Percentiles rank a stretch among this genome's conserved stretches.
These are phyloP conservation scores for Acromyrmex echinatior DNA, from an alignment of 1,140 invertebrate species.

Conservation along the genomic window DNA sequence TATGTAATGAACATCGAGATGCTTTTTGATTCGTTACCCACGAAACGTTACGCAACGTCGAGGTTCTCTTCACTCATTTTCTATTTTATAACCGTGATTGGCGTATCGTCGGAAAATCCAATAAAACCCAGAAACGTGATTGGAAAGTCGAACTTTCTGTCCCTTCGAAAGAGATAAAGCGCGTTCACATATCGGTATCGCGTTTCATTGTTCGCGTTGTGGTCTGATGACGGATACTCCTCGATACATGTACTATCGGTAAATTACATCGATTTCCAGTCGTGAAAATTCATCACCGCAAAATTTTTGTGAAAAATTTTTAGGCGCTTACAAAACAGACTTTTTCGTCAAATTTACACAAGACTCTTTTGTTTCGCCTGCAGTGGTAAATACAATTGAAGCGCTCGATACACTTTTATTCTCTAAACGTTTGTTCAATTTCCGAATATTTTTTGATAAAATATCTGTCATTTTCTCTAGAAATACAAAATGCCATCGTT, in stretches of 20 bases:
- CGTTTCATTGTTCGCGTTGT: conserved; percentile 44
- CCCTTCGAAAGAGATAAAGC: conserved; percentile 18
- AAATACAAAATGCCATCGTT: neutral
- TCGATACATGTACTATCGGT: conserved; percentile 14
- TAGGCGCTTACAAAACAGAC: neutral
- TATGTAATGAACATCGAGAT: conserved; percentile 19
- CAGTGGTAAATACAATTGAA: neutral
- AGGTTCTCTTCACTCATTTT: conserved; percentile 44
- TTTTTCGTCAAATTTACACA: neutral
- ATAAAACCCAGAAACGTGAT: conserved; percentile 54
- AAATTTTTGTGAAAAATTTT: conserved; percentile 23
- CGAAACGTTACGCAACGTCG: conserved; percentile 33
- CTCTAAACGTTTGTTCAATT: neutral
- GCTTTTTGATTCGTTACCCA: conserved; percentile 28
- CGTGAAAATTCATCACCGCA: neutral
- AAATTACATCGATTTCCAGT: conserved; percentile 46
- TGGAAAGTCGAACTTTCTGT: conserved; percentile 48
- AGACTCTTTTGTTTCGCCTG: neutral
- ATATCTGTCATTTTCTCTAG: neutral
- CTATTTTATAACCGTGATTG: conserved; percentile 59
- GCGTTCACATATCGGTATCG: conserved; percentile 36
- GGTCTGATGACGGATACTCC: conserved; percentile 42
- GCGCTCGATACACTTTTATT: neutral
- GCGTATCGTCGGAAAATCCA: conserved; percentile 51
- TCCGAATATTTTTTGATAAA: conserved; percentile 4